Percentiles rank a stretch among this genome's conserved stretches.
These are phyloP conservation scores for Brachirus orientalis DNA, from an alignment of 2,113 vertebrate species.

Conservation along the genomic window DNA sequence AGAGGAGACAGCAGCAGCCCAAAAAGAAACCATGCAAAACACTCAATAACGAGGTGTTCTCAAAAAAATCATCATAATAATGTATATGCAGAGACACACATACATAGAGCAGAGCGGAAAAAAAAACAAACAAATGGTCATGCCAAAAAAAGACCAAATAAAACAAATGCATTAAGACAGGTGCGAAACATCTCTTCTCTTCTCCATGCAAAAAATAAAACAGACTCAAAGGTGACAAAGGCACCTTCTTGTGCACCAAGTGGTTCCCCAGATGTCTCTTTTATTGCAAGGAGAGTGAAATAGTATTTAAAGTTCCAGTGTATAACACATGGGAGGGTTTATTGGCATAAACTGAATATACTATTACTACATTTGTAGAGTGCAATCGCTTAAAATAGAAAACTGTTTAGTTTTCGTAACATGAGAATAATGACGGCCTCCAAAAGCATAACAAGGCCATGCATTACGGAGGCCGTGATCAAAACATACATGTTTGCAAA, in stretches of 20 bases:
- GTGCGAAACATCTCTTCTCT: neutral
- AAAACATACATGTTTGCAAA: too few relatives aligned
- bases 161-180: neutral
- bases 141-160: slow-evolving; percentile 7
- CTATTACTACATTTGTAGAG: too few relatives aligned
- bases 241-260: slow-evolving; percentile 6
- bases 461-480: too few relatives aligned
- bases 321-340: too few relatives aligned
- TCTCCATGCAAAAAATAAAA: slow-evolving; percentile 14
- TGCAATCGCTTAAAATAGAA: too few relatives aligned
- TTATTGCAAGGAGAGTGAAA: too few relatives aligned
- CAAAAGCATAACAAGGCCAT: too few relatives aligned
- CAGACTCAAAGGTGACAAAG: neutral
- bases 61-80: slow-evolving; percentile 1
- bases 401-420: too few relatives aligned
- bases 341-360: too few relatives aligned
- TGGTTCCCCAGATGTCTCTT: slow-evolving; percentile 34
- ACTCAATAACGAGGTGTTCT: neutral
- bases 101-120: neutral
- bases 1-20: neutral
- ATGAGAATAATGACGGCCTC: too few relatives aligned
- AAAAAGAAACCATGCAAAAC: slow-evolving; percentile 14
- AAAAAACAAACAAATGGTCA: neutral
- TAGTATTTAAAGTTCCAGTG: too few relatives aligned
- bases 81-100: neutral